A percentile compares a stretch with the other conserved stretches of the same genome.
phyloP scores from a whole-genome alignment of 2,113 vertebrate species.

The Sorex fumeus region DNA sequence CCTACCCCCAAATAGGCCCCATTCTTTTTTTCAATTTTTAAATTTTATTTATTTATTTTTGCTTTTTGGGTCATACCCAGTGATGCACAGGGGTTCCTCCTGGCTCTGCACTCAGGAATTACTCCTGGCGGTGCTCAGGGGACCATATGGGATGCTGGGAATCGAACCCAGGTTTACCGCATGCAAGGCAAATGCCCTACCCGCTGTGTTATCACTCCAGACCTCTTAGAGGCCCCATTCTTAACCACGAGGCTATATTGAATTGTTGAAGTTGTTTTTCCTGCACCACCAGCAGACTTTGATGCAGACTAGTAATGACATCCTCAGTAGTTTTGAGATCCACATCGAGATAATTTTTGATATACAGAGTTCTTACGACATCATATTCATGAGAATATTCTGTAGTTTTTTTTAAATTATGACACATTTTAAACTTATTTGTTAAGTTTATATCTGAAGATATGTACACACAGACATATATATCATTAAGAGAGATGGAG shows the following conservation, averaged over 20 bases:
- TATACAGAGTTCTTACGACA: neutral
- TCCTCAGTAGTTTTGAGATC: neutral
- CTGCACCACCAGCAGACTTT: neutral
- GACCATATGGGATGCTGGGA: too few relatives aligned
- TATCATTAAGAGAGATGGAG: neutral
- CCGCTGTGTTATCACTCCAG: too few relatives aligned
- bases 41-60: too few relatives aligned
- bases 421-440: too few relatives aligned
- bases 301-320: neutral
- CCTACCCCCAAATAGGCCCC: too few relatives aligned
- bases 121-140: too few relatives aligned
- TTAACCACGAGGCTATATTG: neutral
- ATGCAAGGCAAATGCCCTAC: too few relatives aligned
- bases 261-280: neutral
- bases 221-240: neutral
- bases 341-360: slow-evolving; percentile 1
- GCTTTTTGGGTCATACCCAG: too few relatives aligned
- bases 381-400: neutral
- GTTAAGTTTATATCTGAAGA: neutral
- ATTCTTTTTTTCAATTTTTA: too few relatives aligned
- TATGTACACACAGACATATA: neutral
- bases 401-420: neutral
- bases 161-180: too few relatives aligned
- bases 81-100: too few relatives aligned
- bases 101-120: too few relatives aligned